Conservation (phyloP, 2,888 invertebrate genomes). For the Calliphora vomitoria region DNA sequence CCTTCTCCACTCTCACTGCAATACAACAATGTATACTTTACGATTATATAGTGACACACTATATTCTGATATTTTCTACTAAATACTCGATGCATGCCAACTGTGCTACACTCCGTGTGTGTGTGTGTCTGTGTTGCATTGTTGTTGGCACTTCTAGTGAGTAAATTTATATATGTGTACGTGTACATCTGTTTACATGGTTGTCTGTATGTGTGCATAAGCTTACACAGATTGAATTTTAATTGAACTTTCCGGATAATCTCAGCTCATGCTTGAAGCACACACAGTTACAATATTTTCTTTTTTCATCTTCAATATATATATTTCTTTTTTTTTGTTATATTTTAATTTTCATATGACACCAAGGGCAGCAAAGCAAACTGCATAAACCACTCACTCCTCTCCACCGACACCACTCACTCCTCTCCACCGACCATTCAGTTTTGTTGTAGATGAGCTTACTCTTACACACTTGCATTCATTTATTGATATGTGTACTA, state of each 20-base stretch:
- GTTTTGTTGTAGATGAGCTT: not conserved
- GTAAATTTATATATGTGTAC: slow-evolving; percentile 26
- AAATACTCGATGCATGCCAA: slow-evolving; percentile 45
- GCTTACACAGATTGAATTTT: slow-evolving; percentile 74
- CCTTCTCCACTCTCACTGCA: slow-evolving; percentile 43
- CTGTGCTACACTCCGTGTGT: slow-evolving; percentile 11
- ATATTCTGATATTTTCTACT: slow-evolving; percentile 47
- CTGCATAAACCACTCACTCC: slow-evolving; percentile 64
- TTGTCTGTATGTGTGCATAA: slow-evolving; percentile 42
- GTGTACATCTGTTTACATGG: slow-evolving; percentile 21
- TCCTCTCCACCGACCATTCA: not conserved
- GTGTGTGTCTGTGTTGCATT: not conserved
- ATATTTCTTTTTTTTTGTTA: slow-evolving; percentile 41
- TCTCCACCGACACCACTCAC: slow-evolving; percentile 34
- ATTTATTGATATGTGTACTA: slow-evolving; percentile 40
- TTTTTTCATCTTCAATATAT: slow-evolving; percentile 14
- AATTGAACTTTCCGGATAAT: slow-evolving; percentile 77
- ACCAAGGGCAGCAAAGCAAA: slow-evolving; percentile 69
- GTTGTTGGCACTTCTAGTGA: slow-evolving; percentile 22
- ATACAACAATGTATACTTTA: slow-evolving; percentile 43
- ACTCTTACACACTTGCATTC: slow-evolving; percentile 22
- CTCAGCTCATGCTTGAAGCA: slow-evolving; percentile 74
- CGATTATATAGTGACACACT: slow-evolving; percentile 40
- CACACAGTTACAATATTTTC: slow-evolving; percentile 53
- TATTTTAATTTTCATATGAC: slow-evolving; percentile 68